Evolutionary conservation across 2,888 invertebrate genomes (phyloP), one percentile per base, ranked within the genome.

Genomic region (Sarcophaga caerulescens): DNA sequence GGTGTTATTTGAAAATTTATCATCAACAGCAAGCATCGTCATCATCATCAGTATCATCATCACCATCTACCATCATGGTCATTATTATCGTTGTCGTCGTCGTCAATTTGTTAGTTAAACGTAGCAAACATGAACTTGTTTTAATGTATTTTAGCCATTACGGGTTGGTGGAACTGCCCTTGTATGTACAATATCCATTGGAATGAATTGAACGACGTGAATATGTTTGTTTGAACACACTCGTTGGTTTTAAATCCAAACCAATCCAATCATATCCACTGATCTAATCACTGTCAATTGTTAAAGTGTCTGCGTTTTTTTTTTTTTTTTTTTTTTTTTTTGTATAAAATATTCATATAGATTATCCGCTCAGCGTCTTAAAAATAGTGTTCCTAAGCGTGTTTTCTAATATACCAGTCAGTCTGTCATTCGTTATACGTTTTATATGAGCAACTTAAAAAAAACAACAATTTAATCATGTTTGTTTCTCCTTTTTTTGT

Each of bases 91-190:
- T 71, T 35, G 65, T 47, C 23, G 69, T 74, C 52, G 45, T 78
- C 75, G 70, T 68, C 76, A 57, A 69, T 52, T 62, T 60, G 21
- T 71, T 71, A 44, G 25, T 62, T 65, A n/a, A 76, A 65, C 77
- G 63, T 68, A 85, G 73, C n/a, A 63, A 81, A 83, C 86, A 84
- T 86, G 78, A 86, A 84, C 86, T 86, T 86, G 86, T 84, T 86
- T 84, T 14, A 86, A 86, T 78, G 21, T 84, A 78, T 81, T 86
- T 84, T 86, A 78, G 62, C 86, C 86, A 84, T 86, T 78, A 84
- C 81, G 84, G 81, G 77, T 57, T 81, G 63, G 45, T 74, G 47
- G 75, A 70, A 78, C 75, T 71, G 86, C 81, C 84, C 84, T 78
- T 81, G 77, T 84, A 66, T 81, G 84, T 80, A 62, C 19, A 73